These are phyloP conservation scores for Trachelus iudaicus DNA, from an alignment of 2,888 invertebrate species.

Conservation along the genomic window DNA sequence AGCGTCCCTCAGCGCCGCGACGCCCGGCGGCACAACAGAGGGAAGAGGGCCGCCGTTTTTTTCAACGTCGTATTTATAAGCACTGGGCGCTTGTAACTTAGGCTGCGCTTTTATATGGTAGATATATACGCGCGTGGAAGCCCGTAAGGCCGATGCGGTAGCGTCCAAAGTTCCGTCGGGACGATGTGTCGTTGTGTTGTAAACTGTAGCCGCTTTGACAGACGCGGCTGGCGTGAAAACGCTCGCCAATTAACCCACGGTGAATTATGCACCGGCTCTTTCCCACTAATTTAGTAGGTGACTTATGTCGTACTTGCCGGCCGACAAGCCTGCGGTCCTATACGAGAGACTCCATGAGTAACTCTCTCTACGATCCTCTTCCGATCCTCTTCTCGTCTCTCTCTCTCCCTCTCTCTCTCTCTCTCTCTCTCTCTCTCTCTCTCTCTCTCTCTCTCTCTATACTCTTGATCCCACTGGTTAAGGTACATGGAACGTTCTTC, in stretches of 20 bases:
- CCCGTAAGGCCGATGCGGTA: not conserved
- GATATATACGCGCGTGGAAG: not conserved
- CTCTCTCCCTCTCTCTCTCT: constrained; percentile 13
- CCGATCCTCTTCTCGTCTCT: not conserved
- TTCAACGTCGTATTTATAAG: constrained; percentile 18
- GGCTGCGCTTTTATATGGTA: not conserved
- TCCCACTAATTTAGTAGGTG: constrained; percentile 62
- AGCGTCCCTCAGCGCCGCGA: constrained; percentile 22
- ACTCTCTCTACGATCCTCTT: constrained; percentile 20
- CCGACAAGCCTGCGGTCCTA: constrained; percentile 44
- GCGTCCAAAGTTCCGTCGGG: not conserved
- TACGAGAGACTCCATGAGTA: constrained; percentile 45
- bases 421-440: constrained; percentile 12
- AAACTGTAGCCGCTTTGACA: constrained; percentile 58
- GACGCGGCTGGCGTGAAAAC: constrained; percentile 63
- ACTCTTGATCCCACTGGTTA: not conserved
- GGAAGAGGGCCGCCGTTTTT: not conserved
- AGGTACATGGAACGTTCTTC: too few relatives aligned
- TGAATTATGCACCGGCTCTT: constrained; percentile 62
- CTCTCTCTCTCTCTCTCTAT: constrained; percentile 11
- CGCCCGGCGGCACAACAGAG: constrained; percentile 18
- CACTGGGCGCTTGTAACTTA: not conserved
- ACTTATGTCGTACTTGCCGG: constrained; percentile 61
- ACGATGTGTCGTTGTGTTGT: constrained; percentile 30
- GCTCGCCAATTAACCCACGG: constrained; percentile 63